Base-by-base conservation (phyloP, 2,888 invertebrate genomes). In the Acleris sparsana region DNA sequence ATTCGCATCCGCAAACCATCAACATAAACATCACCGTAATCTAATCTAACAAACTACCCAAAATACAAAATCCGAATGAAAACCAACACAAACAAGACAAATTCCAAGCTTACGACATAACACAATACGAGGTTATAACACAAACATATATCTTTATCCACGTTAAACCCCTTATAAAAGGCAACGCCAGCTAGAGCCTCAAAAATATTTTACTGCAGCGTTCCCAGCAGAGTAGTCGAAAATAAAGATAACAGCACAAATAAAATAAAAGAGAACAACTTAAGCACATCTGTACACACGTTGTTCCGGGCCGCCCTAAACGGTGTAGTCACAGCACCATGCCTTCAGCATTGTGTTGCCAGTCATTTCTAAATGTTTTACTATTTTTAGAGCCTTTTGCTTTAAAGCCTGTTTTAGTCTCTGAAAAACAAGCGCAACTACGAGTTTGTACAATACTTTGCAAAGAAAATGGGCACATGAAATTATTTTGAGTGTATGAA, bases 291-390 rank as follows among this genome's bases (percentile, higher is more conserved):
- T 65, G 64, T 67, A 67, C 68, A 67, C 64, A 68, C 62, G 67
- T 61, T 67, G 68, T 58, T 57, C 48, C 61, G 20, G 44, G 63
- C 67, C 63, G 25, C 64, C 70, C 70, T 74, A 76, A 78, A 72
- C 72, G 73, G 74, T 72, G 73, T 73, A 72, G 73, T 39, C 39
- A 39, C 39, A 39, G 39, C 39, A 39, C 39, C 13, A 39, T 70
- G 71, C 69, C 55, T 69, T 73, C 69, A 73, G 72, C 2, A 5
- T 17, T 46, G 61, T 53, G 61, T 62, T 62, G 33, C 53, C 60
- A 51, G 18, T 46, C 16, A 46, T 46, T 46, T 46, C 17, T 46
- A 7, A 46, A 46, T n/a, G 17, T 16, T 16, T 7, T 46, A 46
- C 17, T 39, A 46, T 17, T 46, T n/a, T 46, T 6, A 46, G 5